These are phyloP conservation scores for Microcebus griseorufus DNA, from an alignment of 2,113 vertebrate genomes.

Conservation along the genomic window DNA sequence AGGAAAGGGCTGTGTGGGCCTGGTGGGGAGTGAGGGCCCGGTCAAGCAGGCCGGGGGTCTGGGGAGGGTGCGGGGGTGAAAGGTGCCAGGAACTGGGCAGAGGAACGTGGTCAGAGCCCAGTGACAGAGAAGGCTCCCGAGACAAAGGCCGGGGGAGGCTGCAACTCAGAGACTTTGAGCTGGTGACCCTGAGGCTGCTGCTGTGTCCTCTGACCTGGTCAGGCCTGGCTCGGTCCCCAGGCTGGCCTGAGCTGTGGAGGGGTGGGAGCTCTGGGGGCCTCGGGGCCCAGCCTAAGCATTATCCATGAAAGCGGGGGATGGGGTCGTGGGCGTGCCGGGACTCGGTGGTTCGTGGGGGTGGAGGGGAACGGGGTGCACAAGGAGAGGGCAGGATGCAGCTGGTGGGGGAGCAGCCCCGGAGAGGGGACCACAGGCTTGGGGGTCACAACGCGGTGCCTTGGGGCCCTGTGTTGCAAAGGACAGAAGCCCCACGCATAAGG, in stretches of 20 bases:
- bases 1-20: not conserved
- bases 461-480: not conserved
- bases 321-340: not conserved
- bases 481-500: not conserved
- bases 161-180: not conserved
- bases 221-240: not conserved
- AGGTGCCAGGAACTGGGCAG: not conserved
- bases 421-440: accelerated
- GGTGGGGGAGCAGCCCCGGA: accelerated
- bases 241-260: not conserved
- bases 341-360: not conserved
- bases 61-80: not conserved
- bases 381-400: not conserved
- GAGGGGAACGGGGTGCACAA: too few species aligned
- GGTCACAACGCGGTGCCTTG: not conserved
- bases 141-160: not conserved
- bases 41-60: too few species aligned
- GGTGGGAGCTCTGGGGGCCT: too few species aligned
- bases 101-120: not conserved
- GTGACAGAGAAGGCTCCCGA: accelerated
- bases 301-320: not conserved
- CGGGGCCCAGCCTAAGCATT: not conserved
- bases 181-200: not conserved
- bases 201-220: not conserved
- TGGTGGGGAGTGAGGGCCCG: not conserved